These are phyloP conservation scores for Hetaerina americana DNA, from an alignment of 1,140 invertebrate genomes.

Conservation along the genomic window DNA sequence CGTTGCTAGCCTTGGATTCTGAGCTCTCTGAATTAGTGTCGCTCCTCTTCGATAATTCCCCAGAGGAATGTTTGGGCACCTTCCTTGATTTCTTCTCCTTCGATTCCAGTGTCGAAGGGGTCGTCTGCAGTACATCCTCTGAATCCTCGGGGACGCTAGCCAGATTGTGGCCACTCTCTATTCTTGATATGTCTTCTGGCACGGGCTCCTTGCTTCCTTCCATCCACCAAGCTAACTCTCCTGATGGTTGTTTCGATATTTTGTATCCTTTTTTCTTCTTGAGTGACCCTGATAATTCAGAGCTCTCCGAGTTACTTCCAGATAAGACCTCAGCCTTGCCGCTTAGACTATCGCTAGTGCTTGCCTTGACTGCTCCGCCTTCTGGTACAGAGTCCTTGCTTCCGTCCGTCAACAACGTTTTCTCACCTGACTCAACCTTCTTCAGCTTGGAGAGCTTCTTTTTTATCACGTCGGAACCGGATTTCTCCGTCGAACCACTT, in stretches of 20 bases:
- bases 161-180: neutral
- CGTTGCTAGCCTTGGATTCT: neutral
- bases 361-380: neutral
- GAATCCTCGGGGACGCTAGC: neutral
- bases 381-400: neutral
- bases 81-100: too few species aligned
- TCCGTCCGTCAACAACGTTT: neutral
- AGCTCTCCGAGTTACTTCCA: neutral
- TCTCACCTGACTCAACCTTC: neutral
- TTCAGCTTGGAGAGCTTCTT: neutral
- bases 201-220: conserved; percentile 22
- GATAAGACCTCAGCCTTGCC: too few species aligned
- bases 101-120: too few species aligned
- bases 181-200: neutral
- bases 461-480: neutral
- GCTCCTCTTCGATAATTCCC: too few species aligned
- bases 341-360: too few species aligned
- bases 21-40: too few species aligned
- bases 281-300: neutral
- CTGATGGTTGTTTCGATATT: conserved; percentile 32
- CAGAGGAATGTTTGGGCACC: too few species aligned
- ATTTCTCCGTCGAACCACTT: neutral
- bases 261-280: conserved; percentile 16
- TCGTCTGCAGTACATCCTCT: neutral
- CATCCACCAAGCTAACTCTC: conserved; percentile 29